phyloP scores from a whole-genome alignment of 2,113 vertebrate species.

The Nerophis ophidion region DNA sequence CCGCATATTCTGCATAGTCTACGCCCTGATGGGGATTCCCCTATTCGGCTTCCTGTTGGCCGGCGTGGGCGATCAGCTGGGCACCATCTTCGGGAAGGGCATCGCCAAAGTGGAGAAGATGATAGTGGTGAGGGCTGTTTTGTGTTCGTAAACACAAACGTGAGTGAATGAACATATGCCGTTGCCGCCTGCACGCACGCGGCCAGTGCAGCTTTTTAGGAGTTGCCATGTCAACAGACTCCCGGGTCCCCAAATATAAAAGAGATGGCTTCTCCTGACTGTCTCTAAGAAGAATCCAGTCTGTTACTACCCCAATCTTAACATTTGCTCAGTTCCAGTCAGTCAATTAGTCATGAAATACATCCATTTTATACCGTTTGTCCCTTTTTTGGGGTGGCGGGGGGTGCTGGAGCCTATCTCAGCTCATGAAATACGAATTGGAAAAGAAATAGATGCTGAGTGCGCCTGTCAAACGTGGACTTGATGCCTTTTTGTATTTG shows the following conservation, averaged over 20 bases:
- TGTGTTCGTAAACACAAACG: not conserved
- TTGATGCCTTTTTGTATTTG: not conserved
- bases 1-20: slow-evolving; percentile 97
- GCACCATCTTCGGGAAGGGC: slow-evolving; percentile 97
- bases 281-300: not conserved
- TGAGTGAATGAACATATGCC: not conserved
- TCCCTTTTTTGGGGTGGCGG: too few relatives aligned
- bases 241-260: slow-evolving; percentile 1
- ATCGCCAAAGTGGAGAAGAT: slow-evolving; percentile 95
- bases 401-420: too few relatives aligned
- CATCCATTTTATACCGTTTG: too few relatives aligned
- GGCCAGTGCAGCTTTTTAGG: not conserved
- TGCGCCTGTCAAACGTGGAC: not conserved
- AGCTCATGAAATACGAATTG: too few relatives aligned
- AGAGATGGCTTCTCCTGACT: not conserved
- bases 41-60: slow-evolving; percentile 96
- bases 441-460: too few relatives aligned
- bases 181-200: not conserved
- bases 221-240: slow-evolving; percentile 37
- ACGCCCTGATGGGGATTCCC: slow-evolving; percentile 95
- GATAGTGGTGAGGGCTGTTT: slow-evolving; percentile 82
- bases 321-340: too few relatives aligned
- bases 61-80: slow-evolving; percentile 95
- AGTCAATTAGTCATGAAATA: too few relatives aligned
- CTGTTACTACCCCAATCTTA: too few relatives aligned